Evolutionary conservation across 1,140 invertebrate genomes (phyloP), one percentile per base, ranked within the genome.

Genomic region (Psix sp.): DNA sequence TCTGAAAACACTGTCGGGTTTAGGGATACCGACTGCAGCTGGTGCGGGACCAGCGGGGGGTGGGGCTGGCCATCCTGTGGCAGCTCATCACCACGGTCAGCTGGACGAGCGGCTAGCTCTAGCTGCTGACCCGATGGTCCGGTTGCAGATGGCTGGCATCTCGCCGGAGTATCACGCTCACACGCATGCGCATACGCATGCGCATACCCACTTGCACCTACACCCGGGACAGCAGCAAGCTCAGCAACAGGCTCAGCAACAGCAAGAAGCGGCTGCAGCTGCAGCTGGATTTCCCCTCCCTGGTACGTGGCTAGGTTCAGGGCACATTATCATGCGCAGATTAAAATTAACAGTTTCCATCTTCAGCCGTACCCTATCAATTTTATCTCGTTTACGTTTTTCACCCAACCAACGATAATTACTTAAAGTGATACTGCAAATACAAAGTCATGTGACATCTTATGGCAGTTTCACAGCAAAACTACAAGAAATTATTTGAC

Each of bases 201-300:
- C 95, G 77, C 95, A 97, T 89, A 94, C 94, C 75, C 94, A 95
- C 89, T 92, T 95, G 81, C 94, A 96, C 88, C 90, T 95, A 82
- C 94, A 95, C 88, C 93, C 92, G 77, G 93, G 93, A 83, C 93
- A 93, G 88, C 93, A 94, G 84, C 91, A 92, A 82, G 92, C 91
- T 63, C 90, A 91, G 84, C 90, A 92, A 81, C 91, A 92, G 77
- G 89, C 88, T 62, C 90, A 88, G 82, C 90, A 87, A 79, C 88
- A 88, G 84, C 88, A 85, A 77, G 85, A 84, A 79, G 84, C 80
- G 76, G 84, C 85, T 77, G 82, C 86, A 67, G 84, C 85, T 68
- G 85, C 86, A 73, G 88, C 91, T 76, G 89, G 89, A 83, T 90
- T 90, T 80, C 88, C 90, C 63, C 82, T 91, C 76, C 90, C 90